These are phyloP conservation scores for Lepidurus arcticus DNA, from an alignment of 1,140 invertebrate species.

Conservation along the genomic window DNA sequence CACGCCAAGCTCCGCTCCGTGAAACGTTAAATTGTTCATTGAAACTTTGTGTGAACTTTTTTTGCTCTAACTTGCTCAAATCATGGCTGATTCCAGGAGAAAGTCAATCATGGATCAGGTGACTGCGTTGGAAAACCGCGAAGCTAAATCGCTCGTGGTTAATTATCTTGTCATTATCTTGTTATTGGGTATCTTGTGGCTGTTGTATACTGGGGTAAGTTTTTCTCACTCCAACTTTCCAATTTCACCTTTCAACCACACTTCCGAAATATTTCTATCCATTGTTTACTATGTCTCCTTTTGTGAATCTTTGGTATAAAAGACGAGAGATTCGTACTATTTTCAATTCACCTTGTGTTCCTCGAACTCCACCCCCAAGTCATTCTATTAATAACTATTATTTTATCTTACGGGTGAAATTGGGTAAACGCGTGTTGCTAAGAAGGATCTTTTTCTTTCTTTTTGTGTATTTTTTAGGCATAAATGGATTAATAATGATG, in stretches of 20 bases:
- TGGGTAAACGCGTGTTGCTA: not conserved
- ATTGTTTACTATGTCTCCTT: no score
- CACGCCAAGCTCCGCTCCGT: not conserved
- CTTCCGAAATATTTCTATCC: no score
- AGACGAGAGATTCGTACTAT: no score
- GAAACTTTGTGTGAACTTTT: not conserved
- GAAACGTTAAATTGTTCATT: constrained; percentile 6
- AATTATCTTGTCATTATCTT: constrained; percentile 42
- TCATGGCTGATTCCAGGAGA: constrained; percentile 7
- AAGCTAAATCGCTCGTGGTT: constrained; percentile 40
- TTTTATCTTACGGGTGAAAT: not conserved
- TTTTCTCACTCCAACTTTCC: not conserved
- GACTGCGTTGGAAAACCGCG: constrained; percentile 34
- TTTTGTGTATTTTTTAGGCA: not conserved
- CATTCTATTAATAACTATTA: no score
- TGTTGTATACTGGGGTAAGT: constrained; percentile 41
- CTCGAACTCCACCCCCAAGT: no score
- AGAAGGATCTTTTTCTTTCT: not conserved
- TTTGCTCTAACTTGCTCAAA: not conserved
- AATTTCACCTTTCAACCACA: not conserved
- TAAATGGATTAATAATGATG: constrained; percentile 9
- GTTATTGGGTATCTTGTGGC: constrained; percentile 40
- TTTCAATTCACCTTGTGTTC: no score
- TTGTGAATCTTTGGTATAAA: no score
- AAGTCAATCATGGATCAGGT: constrained; percentile 16